Evolutionary conservation across 2,888 invertebrate genomes (phyloP), one percentile per base, ranked within the genome.

Genomic region (Caenorhabditis sp.): DNA sequence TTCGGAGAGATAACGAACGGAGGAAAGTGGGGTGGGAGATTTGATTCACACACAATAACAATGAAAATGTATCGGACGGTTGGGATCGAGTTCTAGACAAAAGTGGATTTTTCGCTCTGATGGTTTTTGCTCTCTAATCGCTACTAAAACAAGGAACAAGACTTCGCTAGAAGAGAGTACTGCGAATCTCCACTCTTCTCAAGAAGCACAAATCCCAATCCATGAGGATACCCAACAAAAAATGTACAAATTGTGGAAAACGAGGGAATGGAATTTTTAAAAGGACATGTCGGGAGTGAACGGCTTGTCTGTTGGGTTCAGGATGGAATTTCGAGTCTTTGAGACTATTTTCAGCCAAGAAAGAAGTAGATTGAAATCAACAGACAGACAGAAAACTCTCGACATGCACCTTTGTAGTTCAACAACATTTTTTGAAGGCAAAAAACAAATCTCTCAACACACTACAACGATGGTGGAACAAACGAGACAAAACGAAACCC

Each of bases 141-240:
- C 77, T 77, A 77, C 77, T 77, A 54, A 63, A 77, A 69, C 47
- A 47, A 63, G 19, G 61, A 61, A 58, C 59, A 77, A 63, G 31
- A 6, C 69, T 77, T 63, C 70, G 38, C 24, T 35, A 68, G 54
- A 44, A 51, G 66, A 66, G 66, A 44, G 54, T 16, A 26, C 54
- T 12, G 22, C 31, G 1, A n/a, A 61, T 31, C 38, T 10, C 10
- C 6, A 7, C 2, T 1, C 14, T 31, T 47, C 31, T 10, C 41
- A 22, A n/a, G 35, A 38, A 54, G 16, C 5, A 22, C 44, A 58
- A 22, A 28, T 54, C 24, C 31, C 12, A 31, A 28, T 49, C 73
- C 19, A 47, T 16, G 8, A 26, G 38, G 54, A 41, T 68, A 77
- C 77, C 63, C 77, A 77, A 77, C 77, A 77, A 77, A 70, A 77